Conservation (phyloP, 2,888 invertebrate species). For the Adelphocoris suturalis region DNA sequence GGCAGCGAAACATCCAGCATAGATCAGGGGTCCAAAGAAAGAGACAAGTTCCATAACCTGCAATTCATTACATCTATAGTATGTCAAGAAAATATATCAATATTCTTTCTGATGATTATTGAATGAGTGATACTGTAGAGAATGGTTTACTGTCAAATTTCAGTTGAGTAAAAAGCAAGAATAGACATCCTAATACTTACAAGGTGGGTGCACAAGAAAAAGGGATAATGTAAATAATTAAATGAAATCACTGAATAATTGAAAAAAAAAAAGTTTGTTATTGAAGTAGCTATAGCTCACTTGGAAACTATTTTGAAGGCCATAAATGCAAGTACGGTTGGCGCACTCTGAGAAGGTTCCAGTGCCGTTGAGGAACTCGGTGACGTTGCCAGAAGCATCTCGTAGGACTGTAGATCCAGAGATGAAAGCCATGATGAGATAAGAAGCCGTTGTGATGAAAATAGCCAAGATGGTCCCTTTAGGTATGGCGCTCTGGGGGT, state of each 20-base stretch:
- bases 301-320: slow-evolving; percentile 89
- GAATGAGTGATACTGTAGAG: no score
- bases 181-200: no score
- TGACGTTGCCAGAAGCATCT: slow-evolving; percentile 87
- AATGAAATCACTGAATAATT: no score
- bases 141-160: no score
- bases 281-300: no score
- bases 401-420: slow-evolving; percentile 87
- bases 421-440: slow-evolving; percentile 90
- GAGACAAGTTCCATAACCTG: slow-evolving; percentile 91
- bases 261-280: no score
- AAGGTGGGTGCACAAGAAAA: no score
- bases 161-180: no score
- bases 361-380: slow-evolving; percentile 80
- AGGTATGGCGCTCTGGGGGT: slow-evolving; percentile 92
- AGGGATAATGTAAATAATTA: no score
- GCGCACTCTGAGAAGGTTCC: slow-evolving; percentile 82
- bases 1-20: slow-evolving; percentile 98
- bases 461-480: slow-evolving; percentile 97
- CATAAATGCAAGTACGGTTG: slow-evolving; percentile 83
- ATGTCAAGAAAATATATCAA: no score
- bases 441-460: slow-evolving; percentile 90
- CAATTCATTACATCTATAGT: slow-evolving; percentile 74
- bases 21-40: slow-evolving; percentile 93
- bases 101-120: no score